phyloP scores from a whole-genome alignment of 1,140 invertebrate genomes.

The Heliconius congener region DNA sequence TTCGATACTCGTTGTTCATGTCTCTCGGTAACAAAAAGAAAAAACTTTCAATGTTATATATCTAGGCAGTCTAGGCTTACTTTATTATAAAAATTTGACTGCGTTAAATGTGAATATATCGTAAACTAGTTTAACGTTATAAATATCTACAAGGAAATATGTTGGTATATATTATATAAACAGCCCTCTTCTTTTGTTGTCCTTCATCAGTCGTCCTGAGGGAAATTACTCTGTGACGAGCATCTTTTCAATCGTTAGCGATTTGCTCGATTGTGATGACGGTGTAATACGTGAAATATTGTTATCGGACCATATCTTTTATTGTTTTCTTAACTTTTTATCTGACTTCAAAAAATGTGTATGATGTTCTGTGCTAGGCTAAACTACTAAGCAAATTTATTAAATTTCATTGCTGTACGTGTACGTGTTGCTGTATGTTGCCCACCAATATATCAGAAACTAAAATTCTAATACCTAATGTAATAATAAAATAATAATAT shows the following conservation, averaged over 20 bases:
- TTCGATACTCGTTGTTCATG: no score
- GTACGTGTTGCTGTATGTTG: no score
- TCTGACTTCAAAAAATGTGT: not conserved
- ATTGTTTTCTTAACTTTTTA: not conserved
- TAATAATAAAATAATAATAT: no score
- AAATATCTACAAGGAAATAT: not conserved
- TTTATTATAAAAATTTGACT: no score
- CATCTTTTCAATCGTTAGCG: slow-evolving; percentile 19
- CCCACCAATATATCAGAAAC: no score
- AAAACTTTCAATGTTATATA: no score
- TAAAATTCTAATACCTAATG: no score
- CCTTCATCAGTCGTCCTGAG: not conserved
- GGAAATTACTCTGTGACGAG: slow-evolving; percentile 20
- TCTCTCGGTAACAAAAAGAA: no score
- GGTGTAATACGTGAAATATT: not conserved
- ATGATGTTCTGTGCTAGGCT: not conserved
- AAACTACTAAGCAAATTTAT: no score
- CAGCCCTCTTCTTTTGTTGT: slow-evolving; percentile 8
- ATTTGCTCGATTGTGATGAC: slow-evolving; percentile 18
- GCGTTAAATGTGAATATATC: no score
- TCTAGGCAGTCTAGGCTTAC: no score
- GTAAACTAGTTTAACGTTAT: not conserved
- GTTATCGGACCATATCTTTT: not conserved
- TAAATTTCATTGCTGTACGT: no score
- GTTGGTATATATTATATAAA: not conserved